These are phyloP conservation scores for Drosophila quadrilineata DNA, from an alignment of 1,140 invertebrate genomes.

Conservation along the genomic window DNA sequence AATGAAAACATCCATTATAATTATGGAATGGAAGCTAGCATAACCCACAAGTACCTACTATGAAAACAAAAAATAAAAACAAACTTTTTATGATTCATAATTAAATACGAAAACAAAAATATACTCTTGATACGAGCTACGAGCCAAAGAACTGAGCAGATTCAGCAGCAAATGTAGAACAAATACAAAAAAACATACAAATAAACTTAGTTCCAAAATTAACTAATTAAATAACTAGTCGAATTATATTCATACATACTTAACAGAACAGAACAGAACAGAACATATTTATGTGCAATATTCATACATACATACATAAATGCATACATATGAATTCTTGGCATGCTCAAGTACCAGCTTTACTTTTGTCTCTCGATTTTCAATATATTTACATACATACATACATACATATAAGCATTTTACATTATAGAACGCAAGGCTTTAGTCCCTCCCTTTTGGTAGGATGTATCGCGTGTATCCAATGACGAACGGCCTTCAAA, in stretches of 20 bases:
- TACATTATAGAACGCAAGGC: conserved; percentile 16
- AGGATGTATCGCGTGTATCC: conserved; percentile 37
- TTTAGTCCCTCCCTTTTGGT: conserved; percentile 35
- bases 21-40: conserved; percentile 57
- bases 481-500: conserved; percentile 61
- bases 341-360: conserved; percentile 18
- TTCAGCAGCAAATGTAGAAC: conserved; percentile 47
- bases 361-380: conserved; percentile 13
- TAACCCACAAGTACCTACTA: conserved; percentile 72
- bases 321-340: too few species aligned
- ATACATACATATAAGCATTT: too few species aligned
- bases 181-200: conserved; percentile 26
- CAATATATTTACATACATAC: too few species aligned
- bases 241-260: too few species aligned
- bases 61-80: too few species aligned
- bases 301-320: conserved; percentile 22
- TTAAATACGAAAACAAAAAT: conserved; percentile 57
- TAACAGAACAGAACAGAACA: too few species aligned
- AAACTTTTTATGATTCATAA: too few species aligned
- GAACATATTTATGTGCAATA: conserved; percentile 29
- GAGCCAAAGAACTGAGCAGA: conserved; percentile 73
- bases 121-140: conserved; percentile 67
- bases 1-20: conserved; percentile 22
- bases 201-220: conserved; percentile 19
- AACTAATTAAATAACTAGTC: conserved; percentile 66